These are phyloP conservation scores for Lepilemur ruficaudatus DNA, from an alignment of 2,797 vertebrate genomes.

Conservation along the genomic window DNA sequence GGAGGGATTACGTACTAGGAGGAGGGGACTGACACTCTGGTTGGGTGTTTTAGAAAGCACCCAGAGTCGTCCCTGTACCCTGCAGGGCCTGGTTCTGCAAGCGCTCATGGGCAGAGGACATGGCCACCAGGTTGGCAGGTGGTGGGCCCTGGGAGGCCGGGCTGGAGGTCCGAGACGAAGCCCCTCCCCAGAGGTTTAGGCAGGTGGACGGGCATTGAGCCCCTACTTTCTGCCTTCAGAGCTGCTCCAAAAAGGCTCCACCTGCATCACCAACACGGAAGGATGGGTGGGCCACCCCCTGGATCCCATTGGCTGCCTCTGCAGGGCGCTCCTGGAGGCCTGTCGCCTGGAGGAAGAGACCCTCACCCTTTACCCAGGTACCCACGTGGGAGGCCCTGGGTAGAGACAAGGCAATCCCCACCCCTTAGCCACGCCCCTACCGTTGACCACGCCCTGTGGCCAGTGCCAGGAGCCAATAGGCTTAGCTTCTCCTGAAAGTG, in stretches of 20 bases:
- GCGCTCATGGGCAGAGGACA: neutral
- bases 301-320: slow-evolving; percentile 85
- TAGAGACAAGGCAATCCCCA: neutral
- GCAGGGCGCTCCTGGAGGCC: slow-evolving; percentile 82
- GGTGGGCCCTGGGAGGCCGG: too few species aligned
- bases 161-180: neutral
- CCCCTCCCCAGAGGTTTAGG: neutral
- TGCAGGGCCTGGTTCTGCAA: neutral
- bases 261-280: slow-evolving; percentile 79
- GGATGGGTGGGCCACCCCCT: slow-evolving; percentile 85
- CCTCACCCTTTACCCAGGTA: slow-evolving; percentile 79
- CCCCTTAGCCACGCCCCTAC: neutral
- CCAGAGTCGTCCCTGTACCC: neutral
- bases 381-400: neutral
- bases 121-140: neutral
- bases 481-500: neutral
- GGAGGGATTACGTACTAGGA: neutral
- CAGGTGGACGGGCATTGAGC: neutral
- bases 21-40: neutral
- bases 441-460: neutral
- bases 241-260: slow-evolving; percentile 81
- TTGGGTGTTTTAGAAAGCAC: neutral
- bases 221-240: slow-evolving; percentile 62
- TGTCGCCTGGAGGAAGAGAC: slow-evolving; percentile 81
- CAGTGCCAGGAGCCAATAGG: neutral